A percentile compares a stretch with the other conserved stretches of the same genome.
Conservation (phyloP, 2,797 vertebrate genomes). For the Lophura swinhoii region DNA sequence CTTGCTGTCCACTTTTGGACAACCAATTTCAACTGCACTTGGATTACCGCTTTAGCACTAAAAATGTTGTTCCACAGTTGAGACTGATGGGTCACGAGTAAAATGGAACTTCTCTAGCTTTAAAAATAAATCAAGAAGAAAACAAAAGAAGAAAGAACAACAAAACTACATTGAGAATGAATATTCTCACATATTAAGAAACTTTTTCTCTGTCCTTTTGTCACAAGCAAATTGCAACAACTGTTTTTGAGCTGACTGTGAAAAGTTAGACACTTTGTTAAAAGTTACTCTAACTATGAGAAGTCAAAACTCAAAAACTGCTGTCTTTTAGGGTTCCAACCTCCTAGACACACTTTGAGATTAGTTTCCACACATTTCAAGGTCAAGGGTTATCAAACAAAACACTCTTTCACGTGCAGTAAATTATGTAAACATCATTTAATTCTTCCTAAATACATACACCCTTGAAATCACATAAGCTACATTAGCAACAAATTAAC, state of each 20-base stretch:
- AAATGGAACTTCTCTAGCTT: neutral
- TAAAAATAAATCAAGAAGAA: neutral
- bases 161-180: neutral
- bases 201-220: neutral
- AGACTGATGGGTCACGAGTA: neutral
- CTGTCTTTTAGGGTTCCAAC: neutral
- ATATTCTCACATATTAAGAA: neutral
- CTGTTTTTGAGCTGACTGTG: constrained; percentile 1
- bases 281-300: neutral
- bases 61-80: neutral
- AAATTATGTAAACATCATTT: neutral
- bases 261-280: neutral
- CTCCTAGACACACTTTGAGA: fast-evolving
- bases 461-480: neutral
- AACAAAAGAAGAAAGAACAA: neutral
- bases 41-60: neutral
- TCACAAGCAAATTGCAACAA: neutral
- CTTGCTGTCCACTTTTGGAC: neutral
- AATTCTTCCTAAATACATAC: neutral
- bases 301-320: constrained; percentile 32
- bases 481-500: neutral
- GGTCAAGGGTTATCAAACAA: neutral
- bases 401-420: neutral
- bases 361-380: neutral
- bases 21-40: neutral